Base-by-base conservation (phyloP, 2,888 invertebrate species). In the Mesoligia furuncula region DNA sequence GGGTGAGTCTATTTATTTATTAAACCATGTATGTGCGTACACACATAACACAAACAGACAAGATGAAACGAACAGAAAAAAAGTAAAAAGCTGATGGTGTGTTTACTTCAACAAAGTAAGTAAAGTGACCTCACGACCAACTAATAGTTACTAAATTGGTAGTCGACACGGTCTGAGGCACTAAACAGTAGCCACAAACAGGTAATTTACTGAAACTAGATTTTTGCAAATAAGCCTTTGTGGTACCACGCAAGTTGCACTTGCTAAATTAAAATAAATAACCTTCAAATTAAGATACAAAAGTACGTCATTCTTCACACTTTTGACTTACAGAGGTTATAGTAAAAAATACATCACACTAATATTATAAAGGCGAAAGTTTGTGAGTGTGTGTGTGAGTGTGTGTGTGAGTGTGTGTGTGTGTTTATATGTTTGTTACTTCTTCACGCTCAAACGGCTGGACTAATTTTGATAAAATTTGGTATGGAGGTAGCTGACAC, bases 321-420 rank as follows among this genome's bases (percentile, higher is more conserved):
- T 48, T 24, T 31, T 67, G 31, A 31, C 42, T 42, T 54, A 59
- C 24, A 45, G 24, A 68, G 48, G 20, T 36, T 48, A 68, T n/a
- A 54, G 24, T 42, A 69, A 59, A 80, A 72, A 77, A 70, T 42
- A 27, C 31, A n/a, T n/a, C n/a, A n/a, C n/a, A n/a, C n/a, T n/a
- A n/a, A n/a, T n/a, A n/a, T n/a, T n/a, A n/a, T n/a, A n/a, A n/a
- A n/a, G n/a, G n/a, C n/a, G n/a, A n/a, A n/a, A n/a, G n/a, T n/a
- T n/a, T n/a, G n/a, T n/a, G n/a, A n/a, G n/a, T n/a, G n/a, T n/a
- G n/a, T n/a, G n/a, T n/a, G n/a, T n/a, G n/a, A n/a, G n/a, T n/a
- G n/a, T n/a, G n/a, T n/a, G n/a, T n/a, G n/a, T n/a, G n/a, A n/a
- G n/a, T n/a, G n/a, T n/a, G n/a, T n/a, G n/a, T n/a, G n/a, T n/a